Evolutionary conservation across 1,140 invertebrate genomes (phyloP), one percentile per base, ranked within the genome.

Genomic region (Littorina saxatilis): DNA sequence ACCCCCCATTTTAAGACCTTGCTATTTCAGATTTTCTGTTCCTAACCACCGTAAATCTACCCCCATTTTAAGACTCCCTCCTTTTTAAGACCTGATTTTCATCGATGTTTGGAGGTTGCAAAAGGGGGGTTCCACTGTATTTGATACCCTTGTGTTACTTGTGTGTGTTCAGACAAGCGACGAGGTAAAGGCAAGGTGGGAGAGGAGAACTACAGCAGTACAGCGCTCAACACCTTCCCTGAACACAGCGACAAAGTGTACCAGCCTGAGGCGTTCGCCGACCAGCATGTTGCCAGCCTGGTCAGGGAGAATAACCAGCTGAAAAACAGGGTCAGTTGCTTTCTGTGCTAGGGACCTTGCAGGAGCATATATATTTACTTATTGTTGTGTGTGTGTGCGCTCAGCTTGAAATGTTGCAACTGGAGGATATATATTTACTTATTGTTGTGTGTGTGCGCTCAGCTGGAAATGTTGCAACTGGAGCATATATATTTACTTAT

Each of bases 251-350:
- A 78, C 32, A 83, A 76, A 80, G 75, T 83, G 20, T 86, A 88
- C 50, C 74, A 84, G 66, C 86, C 87, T 29, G 72, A 84, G 23
- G 80, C 55, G 23, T 87, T 88, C 77, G 80, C 86, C 52, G 86
- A 87, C 29, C 72, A 55, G 35, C 84, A 87, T 37, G 85, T 74
- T 73, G 86, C 32, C 0, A 84, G 89, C 50, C 68, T 90, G 2
- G n/a, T 90, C 1, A 81, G 84, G 40, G 91, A 91, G 83, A 91
- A 91, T 82, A 86, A 90, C 40, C 47, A 87, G 13, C 82, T 91
- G 4, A 89, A 85, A 85, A 83, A 73, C 23, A 88, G 88, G 84
- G 90, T 91, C 85, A 80, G 77, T 23, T 2, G 15, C 29, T 78
- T 55, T n/a, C 39, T 35, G 74, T 91, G 91, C 63, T 91, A 50